Evolutionary conservation across 2,797 vertebrate species (phyloP).

Genomic region (Rhinoraja longicauda): DNA sequence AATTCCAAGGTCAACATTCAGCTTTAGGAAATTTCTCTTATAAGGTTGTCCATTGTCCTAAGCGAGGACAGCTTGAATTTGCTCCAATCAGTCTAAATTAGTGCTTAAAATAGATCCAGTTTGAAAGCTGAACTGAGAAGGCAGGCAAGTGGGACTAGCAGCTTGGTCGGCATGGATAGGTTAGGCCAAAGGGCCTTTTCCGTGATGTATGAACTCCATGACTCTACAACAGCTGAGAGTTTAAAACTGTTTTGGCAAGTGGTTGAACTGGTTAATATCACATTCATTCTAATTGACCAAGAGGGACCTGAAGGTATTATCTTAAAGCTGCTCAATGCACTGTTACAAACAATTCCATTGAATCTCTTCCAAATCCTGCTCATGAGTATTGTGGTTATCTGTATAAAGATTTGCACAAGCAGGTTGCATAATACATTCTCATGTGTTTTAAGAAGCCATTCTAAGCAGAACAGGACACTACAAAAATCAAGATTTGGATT

Average conservation of each 20-base stretch:
- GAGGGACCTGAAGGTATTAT: not conserved
- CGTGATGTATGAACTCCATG: too few relatives aligned
- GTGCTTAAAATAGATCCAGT: not conserved
- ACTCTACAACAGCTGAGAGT: not conserved
- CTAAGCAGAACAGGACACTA: not conserved
- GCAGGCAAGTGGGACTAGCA: too few relatives aligned
- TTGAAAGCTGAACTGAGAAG: not conserved
- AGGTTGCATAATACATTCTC: not conserved
- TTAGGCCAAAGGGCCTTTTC: too few relatives aligned
- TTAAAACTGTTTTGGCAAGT: not conserved
- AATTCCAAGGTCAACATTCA: too few relatives aligned
- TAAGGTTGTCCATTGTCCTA: too few relatives aligned
- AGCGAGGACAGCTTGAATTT: not conserved
- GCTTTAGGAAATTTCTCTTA: too few relatives aligned
- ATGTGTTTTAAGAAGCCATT: not conserved
- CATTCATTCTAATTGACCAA: not conserved
- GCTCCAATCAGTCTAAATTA: not conserved
- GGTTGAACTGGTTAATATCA: not conserved
- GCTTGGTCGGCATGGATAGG: too few relatives aligned
- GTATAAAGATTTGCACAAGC: not conserved
- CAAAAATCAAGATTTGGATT: not conserved
- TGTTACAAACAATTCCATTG: not conserved
- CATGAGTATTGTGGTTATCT: not conserved
- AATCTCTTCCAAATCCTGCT: not conserved
- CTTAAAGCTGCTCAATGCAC: not conserved